phyloP scores from a whole-genome alignment of 2,113 vertebrate genomes.

The rabbit (Oryctolagus cuniculus) region DNA sequence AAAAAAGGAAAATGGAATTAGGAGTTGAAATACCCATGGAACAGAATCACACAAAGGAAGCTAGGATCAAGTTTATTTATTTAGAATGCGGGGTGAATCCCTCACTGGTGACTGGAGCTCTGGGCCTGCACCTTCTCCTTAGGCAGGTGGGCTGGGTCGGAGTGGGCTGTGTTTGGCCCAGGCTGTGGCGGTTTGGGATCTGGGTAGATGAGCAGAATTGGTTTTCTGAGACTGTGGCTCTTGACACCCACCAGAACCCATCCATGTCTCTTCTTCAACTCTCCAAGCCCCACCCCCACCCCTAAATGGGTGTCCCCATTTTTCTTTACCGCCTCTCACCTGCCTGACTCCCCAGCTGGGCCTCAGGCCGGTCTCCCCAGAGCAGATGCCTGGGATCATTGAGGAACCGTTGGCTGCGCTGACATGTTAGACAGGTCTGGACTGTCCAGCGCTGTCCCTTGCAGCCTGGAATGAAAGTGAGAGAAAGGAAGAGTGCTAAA shows the following conservation, averaged over 20 bases:
- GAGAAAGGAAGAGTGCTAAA: background rate
- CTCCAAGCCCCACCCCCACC: background rate
- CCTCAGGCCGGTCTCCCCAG: conserved; percentile 80
- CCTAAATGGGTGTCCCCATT: background rate
- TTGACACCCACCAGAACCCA: background rate
- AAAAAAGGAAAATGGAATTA: conserved; percentile 9
- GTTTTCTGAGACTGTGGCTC: background rate
- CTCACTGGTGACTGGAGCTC: background rate
- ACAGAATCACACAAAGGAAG: conserved; percentile 12
- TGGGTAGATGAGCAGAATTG: conserved; percentile 32
- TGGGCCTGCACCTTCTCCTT: conserved; percentile 41
- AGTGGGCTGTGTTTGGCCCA: background rate
- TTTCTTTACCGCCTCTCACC: conserved; percentile 52
- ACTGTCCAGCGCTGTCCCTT: conserved; percentile 80
- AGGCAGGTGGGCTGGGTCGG: background rate
- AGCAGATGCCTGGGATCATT: conserved; percentile 78
- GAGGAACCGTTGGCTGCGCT: conserved; percentile 77
- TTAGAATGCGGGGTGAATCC: background rate
- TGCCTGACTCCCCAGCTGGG: conserved; percentile 74
- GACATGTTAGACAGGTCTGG: conserved; percentile 81
- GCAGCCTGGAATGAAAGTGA: conserved; percentile 39
- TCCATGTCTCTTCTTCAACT: background rate
- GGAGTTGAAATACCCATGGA: conserved; percentile 38
- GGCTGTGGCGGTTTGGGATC: conserved; percentile 67
- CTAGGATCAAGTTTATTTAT: conserved; percentile 66